Conservation (phyloP, 92 coral and sea anemone genomes). For the Chrysogorgia sp. region DNA sequence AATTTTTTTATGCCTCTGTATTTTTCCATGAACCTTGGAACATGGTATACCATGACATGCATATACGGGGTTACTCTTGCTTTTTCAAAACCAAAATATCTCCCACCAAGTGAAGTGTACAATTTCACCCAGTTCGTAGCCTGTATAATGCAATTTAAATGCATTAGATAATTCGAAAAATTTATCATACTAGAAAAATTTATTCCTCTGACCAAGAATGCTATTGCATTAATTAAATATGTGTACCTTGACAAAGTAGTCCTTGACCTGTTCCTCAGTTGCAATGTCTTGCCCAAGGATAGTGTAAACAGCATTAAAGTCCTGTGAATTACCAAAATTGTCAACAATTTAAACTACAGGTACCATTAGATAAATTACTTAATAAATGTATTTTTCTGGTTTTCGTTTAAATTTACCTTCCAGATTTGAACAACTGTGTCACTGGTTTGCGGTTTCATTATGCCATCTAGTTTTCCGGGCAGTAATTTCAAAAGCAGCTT, state of each 20-base stretch:
- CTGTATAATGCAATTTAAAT: neutral
- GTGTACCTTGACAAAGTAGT: constrained; percentile 44
- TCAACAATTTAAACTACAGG: too few relatives aligned
- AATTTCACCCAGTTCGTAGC: constrained; percentile 40
- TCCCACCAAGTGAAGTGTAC: constrained; percentile 42
- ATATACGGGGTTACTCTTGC: constrained; percentile 6
- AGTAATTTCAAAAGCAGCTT: constrained; percentile 11
- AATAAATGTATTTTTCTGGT: too few relatives aligned
- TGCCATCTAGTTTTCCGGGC: constrained; percentile 22
- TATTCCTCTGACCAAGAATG: too few relatives aligned
- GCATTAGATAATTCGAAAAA: too few relatives aligned
- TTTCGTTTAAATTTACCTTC: constrained; percentile 6
- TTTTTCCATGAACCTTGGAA: constrained; percentile 37
- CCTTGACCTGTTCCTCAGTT: constrained; percentile 22
- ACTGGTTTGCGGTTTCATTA: constrained; percentile 25
- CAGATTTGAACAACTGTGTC: constrained; percentile 32
- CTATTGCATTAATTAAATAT: neutral
- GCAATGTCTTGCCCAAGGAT: constrained; percentile 37
- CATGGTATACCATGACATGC: constrained; percentile 48
- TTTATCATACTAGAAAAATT: too few relatives aligned
- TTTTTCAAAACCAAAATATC: neutral
- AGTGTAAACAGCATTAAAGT: constrained; percentile 32
- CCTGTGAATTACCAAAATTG: constrained; percentile 5
- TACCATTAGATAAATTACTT: too few relatives aligned
- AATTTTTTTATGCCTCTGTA: constrained; percentile 45